Conservation (phyloP, 2,113 vertebrate species). For the Anarrhichthys ocellatus region DNA sequence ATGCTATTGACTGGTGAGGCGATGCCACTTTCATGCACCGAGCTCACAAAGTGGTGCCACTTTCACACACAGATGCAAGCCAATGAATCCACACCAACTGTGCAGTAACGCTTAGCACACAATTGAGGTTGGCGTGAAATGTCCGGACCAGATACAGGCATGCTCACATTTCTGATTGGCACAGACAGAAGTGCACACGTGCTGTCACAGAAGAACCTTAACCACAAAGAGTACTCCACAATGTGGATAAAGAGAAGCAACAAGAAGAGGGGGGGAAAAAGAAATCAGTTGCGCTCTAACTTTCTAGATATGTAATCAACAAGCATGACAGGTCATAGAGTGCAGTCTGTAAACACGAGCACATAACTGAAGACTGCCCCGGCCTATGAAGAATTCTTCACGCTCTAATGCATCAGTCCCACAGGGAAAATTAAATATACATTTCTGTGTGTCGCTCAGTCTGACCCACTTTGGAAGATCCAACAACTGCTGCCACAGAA, state of each 20-base stretch:
- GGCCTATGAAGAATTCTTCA: slow-evolving; percentile 74
- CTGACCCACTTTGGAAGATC: slow-evolving; percentile 80
- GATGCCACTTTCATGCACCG: slow-evolving; percentile 78
- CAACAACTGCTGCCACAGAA: slow-evolving; percentile 68
- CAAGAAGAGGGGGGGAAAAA: not conserved
- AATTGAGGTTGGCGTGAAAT: slow-evolving; percentile 58
- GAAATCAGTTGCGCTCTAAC: not conserved
- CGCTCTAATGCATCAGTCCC: slow-evolving; percentile 70
- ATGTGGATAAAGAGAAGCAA: not conserved
- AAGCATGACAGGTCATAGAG: slow-evolving; percentile 7
- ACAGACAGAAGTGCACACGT: slow-evolving; percentile 20
- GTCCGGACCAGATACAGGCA: slow-evolving; percentile 53
- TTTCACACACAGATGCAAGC: slow-evolving; percentile 75
- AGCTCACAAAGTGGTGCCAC: slow-evolving; percentile 75
- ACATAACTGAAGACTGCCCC: slow-evolving; percentile 38
- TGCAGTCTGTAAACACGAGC: slow-evolving; percentile 18
- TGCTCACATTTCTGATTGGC: slow-evolving; percentile 32
- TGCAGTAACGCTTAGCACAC: slow-evolving; percentile 60
- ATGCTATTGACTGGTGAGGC: slow-evolving; percentile 82
- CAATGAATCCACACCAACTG: slow-evolving; percentile 71
- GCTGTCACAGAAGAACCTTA: not conserved
- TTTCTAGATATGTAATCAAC: slow-evolving; percentile 26
- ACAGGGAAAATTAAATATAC: slow-evolving; percentile 81
- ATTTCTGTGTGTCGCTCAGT: slow-evolving; percentile 76
- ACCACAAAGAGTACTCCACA: not conserved